These are phyloP conservation scores for Heliornis fulica DNA, from an alignment of 2,113 vertebrate genomes.

Conservation along the genomic window DNA sequence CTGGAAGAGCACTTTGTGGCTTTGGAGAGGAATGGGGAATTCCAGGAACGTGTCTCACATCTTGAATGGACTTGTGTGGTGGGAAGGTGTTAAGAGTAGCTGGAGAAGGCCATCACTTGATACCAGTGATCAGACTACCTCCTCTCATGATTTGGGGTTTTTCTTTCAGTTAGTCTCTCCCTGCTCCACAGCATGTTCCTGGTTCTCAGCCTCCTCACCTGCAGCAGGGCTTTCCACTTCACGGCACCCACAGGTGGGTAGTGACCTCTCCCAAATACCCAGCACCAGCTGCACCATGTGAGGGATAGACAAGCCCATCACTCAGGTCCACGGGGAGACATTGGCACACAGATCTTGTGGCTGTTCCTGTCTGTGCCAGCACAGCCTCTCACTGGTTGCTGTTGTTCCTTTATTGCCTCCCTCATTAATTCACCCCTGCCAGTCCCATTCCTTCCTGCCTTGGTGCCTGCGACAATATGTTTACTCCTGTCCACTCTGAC, in stretches of 20 bases:
- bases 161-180: background rate
- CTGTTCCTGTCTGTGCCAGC: background rate
- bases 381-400: fast-evolving
- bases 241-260: background rate
- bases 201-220: fast-evolving
- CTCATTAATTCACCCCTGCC: background rate
- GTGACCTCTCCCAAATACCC: background rate
- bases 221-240: fast-evolving
- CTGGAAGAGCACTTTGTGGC: background rate
- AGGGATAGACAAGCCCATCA: background rate
- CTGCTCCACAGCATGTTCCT: background rate
- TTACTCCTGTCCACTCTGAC: background rate
- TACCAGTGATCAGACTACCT: background rate
- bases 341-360: background rate
- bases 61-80: background rate
- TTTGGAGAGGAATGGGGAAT: background rate
- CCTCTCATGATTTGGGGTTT: background rate
- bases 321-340: background rate
- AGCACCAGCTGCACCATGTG: fast-evolving
- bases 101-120: background rate
- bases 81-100: background rate
- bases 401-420: fast-evolving
- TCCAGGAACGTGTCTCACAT: background rate
- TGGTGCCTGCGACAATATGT: background rate
- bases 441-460: background rate